These are phyloP conservation scores for Odontamblyopus rebecca DNA, from an alignment of 2,797 vertebrate species.

Conservation along the genomic window DNA sequence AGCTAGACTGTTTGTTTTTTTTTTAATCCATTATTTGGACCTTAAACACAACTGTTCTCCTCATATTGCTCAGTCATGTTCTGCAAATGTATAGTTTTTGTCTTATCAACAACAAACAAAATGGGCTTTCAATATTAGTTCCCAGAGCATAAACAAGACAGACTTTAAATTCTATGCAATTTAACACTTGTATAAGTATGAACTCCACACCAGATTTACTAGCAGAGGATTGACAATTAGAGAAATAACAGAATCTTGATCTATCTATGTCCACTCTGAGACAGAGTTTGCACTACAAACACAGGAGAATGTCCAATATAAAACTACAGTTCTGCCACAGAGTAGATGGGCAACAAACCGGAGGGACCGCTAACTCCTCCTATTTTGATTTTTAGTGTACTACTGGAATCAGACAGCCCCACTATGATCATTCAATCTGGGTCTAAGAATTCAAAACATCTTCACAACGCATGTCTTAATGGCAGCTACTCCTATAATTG, in stretches of 20 bases:
- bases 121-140: too few relatives aligned
- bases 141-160: too few relatives aligned
- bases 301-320: neutral
- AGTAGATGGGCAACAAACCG: neutral
- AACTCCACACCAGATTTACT: too few relatives aligned
- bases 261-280: too few relatives aligned
- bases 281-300: neutral
- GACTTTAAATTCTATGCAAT: neutral
- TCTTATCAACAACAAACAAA: neutral
- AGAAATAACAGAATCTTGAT: neutral
- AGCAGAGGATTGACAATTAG: neutral
- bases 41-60: too few relatives aligned
- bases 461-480: constrained; percentile 32
- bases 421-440: constrained; percentile 23
- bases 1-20: neutral
- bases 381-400: constrained; percentile 11
- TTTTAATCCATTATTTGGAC: neutral
- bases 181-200: neutral
- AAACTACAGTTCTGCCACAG: neutral
- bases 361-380: constrained; percentile 1
- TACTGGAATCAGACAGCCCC: constrained; percentile 20
- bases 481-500: constrained; percentile 43
- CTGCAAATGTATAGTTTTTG: too few relatives aligned
- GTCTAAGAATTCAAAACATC: constrained; percentile 27
- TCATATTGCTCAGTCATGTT: too few relatives aligned